Conservation (phyloP, 1,140 invertebrate genomes). For the Teleopsis dalmanni region DNA sequence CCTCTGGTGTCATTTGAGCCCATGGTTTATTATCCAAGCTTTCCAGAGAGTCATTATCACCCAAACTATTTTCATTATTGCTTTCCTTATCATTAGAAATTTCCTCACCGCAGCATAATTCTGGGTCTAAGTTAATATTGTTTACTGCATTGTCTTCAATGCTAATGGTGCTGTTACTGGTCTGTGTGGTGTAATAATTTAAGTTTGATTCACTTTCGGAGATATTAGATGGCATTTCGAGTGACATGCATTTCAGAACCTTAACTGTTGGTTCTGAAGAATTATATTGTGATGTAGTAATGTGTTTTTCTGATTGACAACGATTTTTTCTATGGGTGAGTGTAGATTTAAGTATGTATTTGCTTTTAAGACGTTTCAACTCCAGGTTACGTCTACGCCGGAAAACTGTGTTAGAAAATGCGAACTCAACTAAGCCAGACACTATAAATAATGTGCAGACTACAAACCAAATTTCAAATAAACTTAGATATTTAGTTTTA, state of each 20-base stretch:
- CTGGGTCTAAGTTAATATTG: background rate
- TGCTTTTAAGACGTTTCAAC: slow-evolving; percentile 74
- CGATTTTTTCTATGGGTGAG: slow-evolving; percentile 65
- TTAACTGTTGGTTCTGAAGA: background rate
- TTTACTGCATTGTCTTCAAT: background rate
- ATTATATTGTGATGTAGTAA: background rate
- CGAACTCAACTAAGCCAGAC: slow-evolving; percentile 79
- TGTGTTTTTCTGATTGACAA: slow-evolving; percentile 54
- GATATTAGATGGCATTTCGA: slow-evolving; percentile 13
- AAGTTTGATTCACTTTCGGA: background rate
- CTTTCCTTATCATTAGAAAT: background rate
- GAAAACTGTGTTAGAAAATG: slow-evolving; percentile 84
- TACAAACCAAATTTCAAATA: slow-evolving; percentile 81
- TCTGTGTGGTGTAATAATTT: background rate
- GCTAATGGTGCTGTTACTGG: background rate
- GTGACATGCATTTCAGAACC: slow-evolving; percentile 24
- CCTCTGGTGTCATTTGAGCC: slow-evolving; percentile 77
- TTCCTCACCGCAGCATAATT: too few relatives aligned
- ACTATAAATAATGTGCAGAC: slow-evolving; percentile 78
- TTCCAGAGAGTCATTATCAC: background rate
- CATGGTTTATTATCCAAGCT: slow-evolving; percentile 15
- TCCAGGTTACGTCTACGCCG: slow-evolving; percentile 71
- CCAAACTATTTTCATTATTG: background rate
- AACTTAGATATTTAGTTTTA: slow-evolving; percentile 81
- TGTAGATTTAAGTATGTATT: slow-evolving; percentile 74